Base-by-base conservation (phyloP, 2,888 invertebrate species). In the Cephus spinipes region DNA sequence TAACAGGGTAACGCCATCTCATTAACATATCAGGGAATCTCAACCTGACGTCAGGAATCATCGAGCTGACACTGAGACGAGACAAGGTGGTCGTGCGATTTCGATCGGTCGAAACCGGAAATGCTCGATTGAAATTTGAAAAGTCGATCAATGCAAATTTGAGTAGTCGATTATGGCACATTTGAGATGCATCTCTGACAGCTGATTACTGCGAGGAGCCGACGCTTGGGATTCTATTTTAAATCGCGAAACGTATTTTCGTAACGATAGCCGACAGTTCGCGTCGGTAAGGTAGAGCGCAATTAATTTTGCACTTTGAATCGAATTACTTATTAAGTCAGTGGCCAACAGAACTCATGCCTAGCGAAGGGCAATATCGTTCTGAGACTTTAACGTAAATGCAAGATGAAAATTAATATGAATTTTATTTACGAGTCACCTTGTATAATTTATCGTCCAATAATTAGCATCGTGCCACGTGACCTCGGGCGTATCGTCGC, bases 1-100 rank as follows among this genome's bases (percentile, higher is more conserved):
- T 77, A 74, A 77, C 77, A 77, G 73, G 77, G 77, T 74, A 77
- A 73, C 73, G 77, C 68, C 77, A 68, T 77, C 73, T 77, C 77
- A 77, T 77, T 77, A 77, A 73, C 77, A 77, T 77, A 77, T 34
- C 77, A 77, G 77, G 30, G 73, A 34, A 35, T 68, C 77, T 73
- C 77, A 74, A 68, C 77, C 68, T 36, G 73, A 68, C 74, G 68
- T 74, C 32, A 73, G 68, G 23, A 55, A 23, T 55, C 23, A 9
- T 23, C 23, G 23, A 55, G 55, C 55, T 55, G 55, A 55, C 55
- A 23, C 1, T 23, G 55, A 55, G 9, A 55, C 6, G 23, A 55
- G 55, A 23, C 55, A 23, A 55, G 55, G 2, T 55, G 55, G 23
- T 6, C 6, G 6, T 40, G 2, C 1, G 40, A 55, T 55, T 23